Evolutionary conservation across 1,140 invertebrate genomes (phyloP).

Genomic region (Diplogasteroides magnus): DNA sequence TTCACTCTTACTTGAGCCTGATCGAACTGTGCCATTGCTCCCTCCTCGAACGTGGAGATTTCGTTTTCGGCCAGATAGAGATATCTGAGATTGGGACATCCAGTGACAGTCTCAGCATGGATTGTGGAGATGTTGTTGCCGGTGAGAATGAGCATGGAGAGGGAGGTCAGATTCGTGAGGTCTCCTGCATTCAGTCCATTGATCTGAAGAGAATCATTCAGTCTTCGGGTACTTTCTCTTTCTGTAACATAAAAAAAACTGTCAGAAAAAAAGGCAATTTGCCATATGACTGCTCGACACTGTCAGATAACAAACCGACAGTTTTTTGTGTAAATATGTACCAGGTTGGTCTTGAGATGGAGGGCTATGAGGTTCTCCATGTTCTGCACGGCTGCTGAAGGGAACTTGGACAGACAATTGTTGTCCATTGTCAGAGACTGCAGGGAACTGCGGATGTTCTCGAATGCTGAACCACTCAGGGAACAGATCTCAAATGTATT

Average conservation of each 20-base stretch:
- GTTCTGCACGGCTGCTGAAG: constrained; percentile 39
- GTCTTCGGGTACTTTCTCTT: not conserved
- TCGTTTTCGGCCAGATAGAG: constrained; percentile 49
- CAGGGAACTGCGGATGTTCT: constrained; percentile 39
- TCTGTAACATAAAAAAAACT: not conserved
- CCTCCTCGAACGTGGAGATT: constrained; percentile 36
- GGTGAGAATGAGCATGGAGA: constrained; percentile 45
- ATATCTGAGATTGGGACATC: constrained; percentile 43
- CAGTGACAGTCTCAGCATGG: constrained; percentile 44
- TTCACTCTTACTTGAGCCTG: constrained; percentile 15
- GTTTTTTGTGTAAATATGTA: constrained; percentile 16
- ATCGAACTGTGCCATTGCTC: constrained; percentile 44
- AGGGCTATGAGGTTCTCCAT: constrained; percentile 50
- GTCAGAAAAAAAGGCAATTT: not conserved
- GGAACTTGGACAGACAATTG: constrained; percentile 46
- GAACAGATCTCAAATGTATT: constrained; percentile 43
- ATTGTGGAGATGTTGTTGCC: constrained; percentile 49
- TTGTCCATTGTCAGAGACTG: constrained; percentile 54
- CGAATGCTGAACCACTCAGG: constrained; percentile 40
- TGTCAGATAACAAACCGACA: too few species aligned
- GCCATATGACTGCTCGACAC: too few species aligned
- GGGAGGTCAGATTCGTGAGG: constrained; percentile 43
- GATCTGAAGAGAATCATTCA: constrained; percentile 38
- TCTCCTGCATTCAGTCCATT: constrained; percentile 36
- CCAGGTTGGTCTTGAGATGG: constrained; percentile 53